phyloP scores from a whole-genome alignment of 1,140 invertebrate genomes.

The Bombus confusus region DNA sequence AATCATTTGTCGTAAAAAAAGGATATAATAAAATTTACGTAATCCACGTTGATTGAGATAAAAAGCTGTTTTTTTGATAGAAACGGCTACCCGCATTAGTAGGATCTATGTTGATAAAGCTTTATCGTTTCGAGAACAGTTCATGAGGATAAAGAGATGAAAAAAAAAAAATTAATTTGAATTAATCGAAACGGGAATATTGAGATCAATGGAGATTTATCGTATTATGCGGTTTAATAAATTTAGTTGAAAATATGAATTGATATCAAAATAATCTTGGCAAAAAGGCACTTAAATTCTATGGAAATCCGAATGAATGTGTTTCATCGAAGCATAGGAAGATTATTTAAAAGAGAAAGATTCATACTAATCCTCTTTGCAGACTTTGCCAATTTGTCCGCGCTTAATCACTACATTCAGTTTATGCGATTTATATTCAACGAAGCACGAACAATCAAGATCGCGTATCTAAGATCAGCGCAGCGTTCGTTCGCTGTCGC shows the following conservation, averaged over 20 bases:
- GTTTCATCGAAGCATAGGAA: too few species aligned
- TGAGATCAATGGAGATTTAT: neutral
- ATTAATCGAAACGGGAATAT: constrained; percentile 1
- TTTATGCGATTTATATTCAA: constrained; percentile 60
- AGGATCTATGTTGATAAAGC: neutral
- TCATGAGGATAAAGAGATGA: neutral
- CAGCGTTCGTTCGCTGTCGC: too few species aligned
- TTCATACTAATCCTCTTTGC: neutral
- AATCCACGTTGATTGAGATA: neutral
- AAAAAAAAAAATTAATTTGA: too few species aligned
- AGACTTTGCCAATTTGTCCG: neutral
- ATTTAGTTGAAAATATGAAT: neutral
- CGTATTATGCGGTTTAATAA: neutral
- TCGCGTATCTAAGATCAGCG: neutral
- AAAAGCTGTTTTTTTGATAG: neutral
- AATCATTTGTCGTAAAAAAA: neutral
- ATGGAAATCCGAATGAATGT: neutral
- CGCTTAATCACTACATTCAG: neutral
- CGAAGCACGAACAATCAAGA: neutral
- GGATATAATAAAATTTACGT: neutral
- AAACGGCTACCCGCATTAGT: neutral
- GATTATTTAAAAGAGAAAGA: too few species aligned
- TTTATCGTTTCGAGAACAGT: neutral
- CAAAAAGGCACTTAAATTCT: neutral
- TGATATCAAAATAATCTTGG: neutral